Evolutionary conservation across 2,888 invertebrate genomes (phyloP).

Genomic region (Serripes groenlandicus): DNA sequence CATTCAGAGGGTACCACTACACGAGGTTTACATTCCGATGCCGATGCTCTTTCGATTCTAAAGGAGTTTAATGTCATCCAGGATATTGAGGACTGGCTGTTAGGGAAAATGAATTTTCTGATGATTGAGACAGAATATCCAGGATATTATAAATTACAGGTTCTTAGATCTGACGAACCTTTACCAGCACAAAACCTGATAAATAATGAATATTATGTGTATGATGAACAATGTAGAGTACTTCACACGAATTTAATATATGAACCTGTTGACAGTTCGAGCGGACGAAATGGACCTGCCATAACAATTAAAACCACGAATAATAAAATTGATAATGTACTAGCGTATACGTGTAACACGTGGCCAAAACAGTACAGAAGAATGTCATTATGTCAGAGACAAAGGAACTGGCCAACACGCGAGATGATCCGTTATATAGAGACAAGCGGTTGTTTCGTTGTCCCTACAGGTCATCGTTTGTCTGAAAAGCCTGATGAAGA

Average conservation of each 20-base stretch:
- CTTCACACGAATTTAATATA: neutral
- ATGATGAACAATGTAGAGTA: neutral
- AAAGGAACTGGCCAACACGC: neutral
- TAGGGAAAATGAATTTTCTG: slow-evolving; percentile 8
- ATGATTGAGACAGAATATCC: slow-evolving; percentile 2
- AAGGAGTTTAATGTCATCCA: slow-evolving; percentile 14
- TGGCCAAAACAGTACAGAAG: neutral
- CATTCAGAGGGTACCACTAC: slow-evolving; percentile 37
- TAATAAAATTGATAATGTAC: neutral
- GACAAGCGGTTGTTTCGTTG: neutral
- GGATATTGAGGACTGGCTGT: slow-evolving; percentile 8
- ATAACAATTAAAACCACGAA: neutral
- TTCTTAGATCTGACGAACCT: neutral
- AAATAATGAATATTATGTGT: neutral
- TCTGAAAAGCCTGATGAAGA: neutral
- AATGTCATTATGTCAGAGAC: neutral
- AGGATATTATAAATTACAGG: slow-evolving; percentile 4
- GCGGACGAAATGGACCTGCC: neutral
- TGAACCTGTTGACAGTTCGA: neutral
- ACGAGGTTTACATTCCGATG: slow-evolving; percentile 12
- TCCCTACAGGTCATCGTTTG: neutral
- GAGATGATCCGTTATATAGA: neutral
- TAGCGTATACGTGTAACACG: slow-evolving; percentile 8
- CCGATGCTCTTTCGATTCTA: neutral
- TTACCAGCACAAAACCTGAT: neutral